These are phyloP conservation scores for Ommatoiulus sabulosus DNA, from an alignment of 2,888 invertebrate species.

Conservation along the genomic window DNA sequence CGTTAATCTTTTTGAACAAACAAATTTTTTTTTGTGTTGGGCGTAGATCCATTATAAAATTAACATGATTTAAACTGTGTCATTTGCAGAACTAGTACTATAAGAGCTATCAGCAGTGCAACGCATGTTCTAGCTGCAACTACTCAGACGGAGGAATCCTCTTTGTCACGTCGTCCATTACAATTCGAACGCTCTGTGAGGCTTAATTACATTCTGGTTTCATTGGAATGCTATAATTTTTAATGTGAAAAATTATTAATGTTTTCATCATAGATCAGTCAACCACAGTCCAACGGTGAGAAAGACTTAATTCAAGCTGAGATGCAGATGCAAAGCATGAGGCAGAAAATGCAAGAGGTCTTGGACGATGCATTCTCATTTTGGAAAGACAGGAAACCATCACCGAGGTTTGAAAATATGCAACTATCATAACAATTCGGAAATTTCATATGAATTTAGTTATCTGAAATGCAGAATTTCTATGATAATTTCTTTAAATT, in stretches of 20 bases:
- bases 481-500: too few species aligned
- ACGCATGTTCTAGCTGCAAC: background rate
- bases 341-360: constrained; percentile 54
- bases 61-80: background rate
- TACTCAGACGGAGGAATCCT: constrained; percentile 1
- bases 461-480: too few species aligned
- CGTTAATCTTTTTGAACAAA: background rate
- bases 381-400: constrained; percentile 49
- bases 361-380: constrained; percentile 50
- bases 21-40: background rate
- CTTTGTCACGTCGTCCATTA: background rate
- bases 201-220: background rate
- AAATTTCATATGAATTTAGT: too few species aligned
- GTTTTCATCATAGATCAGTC: constrained; percentile 20
- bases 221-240: background rate
- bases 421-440: too few species aligned
- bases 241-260: background rate
- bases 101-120: background rate
- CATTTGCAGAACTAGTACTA: background rate
- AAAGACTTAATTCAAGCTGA: constrained; percentile 49
- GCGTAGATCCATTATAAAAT: background rate
- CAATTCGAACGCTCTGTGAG: background rate
- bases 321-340: constrained; percentile 41
- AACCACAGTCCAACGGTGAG: background rate
- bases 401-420: constrained; percentile 42